Conservation (phyloP, 2,113 vertebrate genomes). For the Menura novaehollandiae region DNA sequence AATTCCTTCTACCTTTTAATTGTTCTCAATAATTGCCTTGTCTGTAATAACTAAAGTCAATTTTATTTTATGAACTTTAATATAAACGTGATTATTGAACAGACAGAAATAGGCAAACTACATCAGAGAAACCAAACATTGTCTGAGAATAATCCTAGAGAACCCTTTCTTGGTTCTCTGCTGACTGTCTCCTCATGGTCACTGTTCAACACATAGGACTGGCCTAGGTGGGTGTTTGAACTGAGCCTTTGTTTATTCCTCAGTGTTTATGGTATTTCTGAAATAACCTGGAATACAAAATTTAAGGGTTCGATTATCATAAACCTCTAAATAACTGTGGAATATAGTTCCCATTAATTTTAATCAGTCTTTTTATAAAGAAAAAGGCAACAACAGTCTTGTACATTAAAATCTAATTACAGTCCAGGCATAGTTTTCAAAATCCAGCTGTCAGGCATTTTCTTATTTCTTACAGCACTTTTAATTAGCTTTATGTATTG, state of each 20-base stretch:
- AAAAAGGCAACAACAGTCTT: background rate
- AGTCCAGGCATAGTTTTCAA: background rate
- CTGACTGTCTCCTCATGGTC: background rate
- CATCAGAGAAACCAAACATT: background rate
- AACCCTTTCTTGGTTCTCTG: background rate
- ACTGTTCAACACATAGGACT: background rate
- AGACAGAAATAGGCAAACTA: background rate
- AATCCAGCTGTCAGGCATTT: background rate
- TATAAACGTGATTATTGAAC: background rate
- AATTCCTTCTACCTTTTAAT: background rate
- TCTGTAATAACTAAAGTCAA: background rate
- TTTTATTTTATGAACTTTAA: background rate
- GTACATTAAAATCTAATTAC: constrained; percentile 19
- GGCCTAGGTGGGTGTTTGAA: background rate
- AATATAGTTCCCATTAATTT: background rate
- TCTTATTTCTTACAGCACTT: background rate
- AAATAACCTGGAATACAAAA: background rate
- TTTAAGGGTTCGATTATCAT: background rate
- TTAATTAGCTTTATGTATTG: constrained; percentile 7
- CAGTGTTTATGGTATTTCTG: background rate
- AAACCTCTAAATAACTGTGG: background rate
- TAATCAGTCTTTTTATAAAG: background rate
- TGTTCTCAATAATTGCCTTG: background rate
- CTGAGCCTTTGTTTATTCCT: background rate
- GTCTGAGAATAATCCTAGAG: background rate